Evolutionary conservation across 2,113 vertebrate species (phyloP).

Genomic region (Empidonax alnorum): DNA sequence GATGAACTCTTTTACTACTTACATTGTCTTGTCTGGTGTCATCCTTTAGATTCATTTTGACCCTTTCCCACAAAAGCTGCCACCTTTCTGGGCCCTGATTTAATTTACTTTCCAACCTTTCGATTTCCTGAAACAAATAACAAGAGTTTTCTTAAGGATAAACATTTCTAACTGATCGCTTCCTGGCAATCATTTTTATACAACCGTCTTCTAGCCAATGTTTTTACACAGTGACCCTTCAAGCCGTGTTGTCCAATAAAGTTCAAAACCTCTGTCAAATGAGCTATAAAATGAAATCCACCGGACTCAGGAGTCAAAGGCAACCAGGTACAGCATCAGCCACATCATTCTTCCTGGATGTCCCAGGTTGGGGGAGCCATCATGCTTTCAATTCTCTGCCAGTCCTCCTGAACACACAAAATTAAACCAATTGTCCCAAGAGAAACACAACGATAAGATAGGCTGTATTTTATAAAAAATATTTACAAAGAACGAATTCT

Average conservation of each 20-base stretch:
- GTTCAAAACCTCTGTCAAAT: background rate
- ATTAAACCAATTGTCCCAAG: background rate
- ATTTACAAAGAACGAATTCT: constrained; percentile 39
- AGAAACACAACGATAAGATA: constrained; percentile 7
- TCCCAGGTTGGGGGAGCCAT: background rate
- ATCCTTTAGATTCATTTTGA: constrained; percentile 87
- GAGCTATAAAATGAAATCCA: background rate
- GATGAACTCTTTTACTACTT: constrained; percentile 44
- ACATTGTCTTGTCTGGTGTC: constrained; percentile 88
- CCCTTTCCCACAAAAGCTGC: constrained; percentile 90
- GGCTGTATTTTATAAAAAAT: constrained; percentile 37
- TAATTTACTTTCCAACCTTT: constrained; percentile 89
- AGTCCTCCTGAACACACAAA: background rate
- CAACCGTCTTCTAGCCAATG: background rate
- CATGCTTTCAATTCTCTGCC: background rate
- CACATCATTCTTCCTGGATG: background rate
- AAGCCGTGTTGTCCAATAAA: background rate
- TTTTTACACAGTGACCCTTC: background rate
- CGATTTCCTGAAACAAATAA: constrained; percentile 86
- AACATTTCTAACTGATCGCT: background rate
- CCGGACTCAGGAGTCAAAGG: background rate
- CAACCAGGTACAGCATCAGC: background rate
- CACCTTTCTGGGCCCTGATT: constrained; percentile 90
- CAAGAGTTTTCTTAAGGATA: constrained; percentile 14
- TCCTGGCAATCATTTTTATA: background rate